Percentiles rank a stretch among this genome's conserved stretches.
Evolutionary conservation across 2,888 invertebrate genomes (phyloP).

Genomic region (Sthenelais limicola): DNA sequence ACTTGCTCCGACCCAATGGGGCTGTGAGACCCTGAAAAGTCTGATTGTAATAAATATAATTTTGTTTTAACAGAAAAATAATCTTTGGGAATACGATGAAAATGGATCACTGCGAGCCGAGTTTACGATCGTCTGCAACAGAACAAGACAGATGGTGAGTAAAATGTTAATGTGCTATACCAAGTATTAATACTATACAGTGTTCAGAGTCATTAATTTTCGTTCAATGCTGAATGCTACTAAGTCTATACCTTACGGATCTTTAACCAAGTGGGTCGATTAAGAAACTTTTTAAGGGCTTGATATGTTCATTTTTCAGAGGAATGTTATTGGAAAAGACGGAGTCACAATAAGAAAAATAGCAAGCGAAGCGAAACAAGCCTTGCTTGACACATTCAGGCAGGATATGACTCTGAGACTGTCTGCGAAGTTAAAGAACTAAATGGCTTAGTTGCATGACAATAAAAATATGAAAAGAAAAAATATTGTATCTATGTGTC

Average conservation of each 20-base stretch:
- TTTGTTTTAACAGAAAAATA: not conserved
- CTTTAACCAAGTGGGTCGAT: not conserved
- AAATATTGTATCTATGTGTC: too few relatives aligned
- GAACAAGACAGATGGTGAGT: not conserved
- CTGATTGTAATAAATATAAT: too few relatives aligned
- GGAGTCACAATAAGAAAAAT: slow-evolving; percentile 6
- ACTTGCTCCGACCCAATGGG: too few relatives aligned
- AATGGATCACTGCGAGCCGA: not conserved
- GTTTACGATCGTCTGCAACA: slow-evolving; percentile 8
- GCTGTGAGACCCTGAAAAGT: too few relatives aligned
- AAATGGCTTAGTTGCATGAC: too few relatives aligned
- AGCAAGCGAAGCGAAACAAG: slow-evolving; percentile 6
- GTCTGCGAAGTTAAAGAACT: too few relatives aligned
- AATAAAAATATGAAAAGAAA: too few relatives aligned
- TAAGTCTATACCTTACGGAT: not conserved
- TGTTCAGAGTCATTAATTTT: not conserved
- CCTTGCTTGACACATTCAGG: slow-evolving; percentile 15
- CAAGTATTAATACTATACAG: too few relatives aligned
- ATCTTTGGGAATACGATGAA: slow-evolving; percentile 13
- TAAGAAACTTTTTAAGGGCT: too few relatives aligned
- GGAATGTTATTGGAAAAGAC: slow-evolving; percentile 2
- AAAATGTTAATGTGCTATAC: too few relatives aligned
- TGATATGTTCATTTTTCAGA: too few relatives aligned
- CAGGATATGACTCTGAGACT: not conserved
- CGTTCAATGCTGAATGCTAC: not conserved